Conservation (phyloP, 2,888 invertebrate species). For the Melieria picta region DNA sequence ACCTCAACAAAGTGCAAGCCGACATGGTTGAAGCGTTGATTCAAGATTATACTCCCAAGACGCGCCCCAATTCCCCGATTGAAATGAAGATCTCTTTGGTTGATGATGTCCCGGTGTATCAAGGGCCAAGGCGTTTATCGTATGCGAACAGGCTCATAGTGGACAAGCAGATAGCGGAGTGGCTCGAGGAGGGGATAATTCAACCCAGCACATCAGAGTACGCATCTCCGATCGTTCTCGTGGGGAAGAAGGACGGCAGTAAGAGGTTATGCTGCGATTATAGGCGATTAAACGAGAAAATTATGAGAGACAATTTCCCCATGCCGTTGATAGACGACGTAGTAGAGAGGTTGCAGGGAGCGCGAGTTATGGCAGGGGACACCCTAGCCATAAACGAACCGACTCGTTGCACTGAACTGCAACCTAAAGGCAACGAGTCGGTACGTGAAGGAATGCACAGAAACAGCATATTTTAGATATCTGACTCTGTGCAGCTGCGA, state of each 20-base stretch:
- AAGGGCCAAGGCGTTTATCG: constrained; percentile 1
- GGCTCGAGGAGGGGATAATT: constrained; percentile 10
- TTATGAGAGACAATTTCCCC: not conserved
- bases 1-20: not conserved
- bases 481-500: too few species aligned
- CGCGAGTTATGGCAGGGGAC: too few species aligned
- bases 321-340: constrained; percentile 12
- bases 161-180: not conserved
- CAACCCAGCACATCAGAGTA: constrained; percentile 1
- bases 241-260: constrained; percentile 19
- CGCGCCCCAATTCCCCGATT: not conserved
- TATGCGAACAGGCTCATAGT: not conserved
- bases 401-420: too few species aligned
- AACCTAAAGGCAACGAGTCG: too few species aligned
- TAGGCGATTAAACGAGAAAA: too few species aligned
- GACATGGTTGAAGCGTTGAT: not conserved
- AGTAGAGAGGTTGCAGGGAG: constrained; percentile 11
- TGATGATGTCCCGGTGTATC: constrained; percentile 9
- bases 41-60: not conserved
- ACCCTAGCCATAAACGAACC: too few species aligned
- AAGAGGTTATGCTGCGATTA: constrained; percentile 8
- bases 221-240: constrained; percentile 16
- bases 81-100: constrained; percentile 12
- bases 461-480: too few species aligned
- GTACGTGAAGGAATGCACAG: too few species aligned